Percentiles rank a stretch among this genome's conserved stretches.
Conservation (phyloP, 2,797 vertebrate genomes). For the Hippopotamyrus pictus region DNA sequence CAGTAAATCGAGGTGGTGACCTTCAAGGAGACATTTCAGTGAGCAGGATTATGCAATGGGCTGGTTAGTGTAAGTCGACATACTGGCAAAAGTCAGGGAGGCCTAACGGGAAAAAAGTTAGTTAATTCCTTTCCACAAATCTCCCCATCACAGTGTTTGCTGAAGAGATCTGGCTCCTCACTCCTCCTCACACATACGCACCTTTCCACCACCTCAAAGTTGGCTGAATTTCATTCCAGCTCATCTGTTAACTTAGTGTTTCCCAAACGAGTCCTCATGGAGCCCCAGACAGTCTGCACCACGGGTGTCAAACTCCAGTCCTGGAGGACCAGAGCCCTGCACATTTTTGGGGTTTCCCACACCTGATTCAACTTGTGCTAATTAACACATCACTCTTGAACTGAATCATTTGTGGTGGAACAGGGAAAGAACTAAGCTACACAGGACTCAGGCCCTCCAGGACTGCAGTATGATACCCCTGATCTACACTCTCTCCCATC, state of each 20-base stretch:
- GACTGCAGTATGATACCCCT: not conserved
- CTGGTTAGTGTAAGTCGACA: not conserved
- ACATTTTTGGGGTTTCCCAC: not conserved
- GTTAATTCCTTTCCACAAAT: not conserved
- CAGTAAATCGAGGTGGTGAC: not conserved
- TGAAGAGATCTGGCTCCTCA: not conserved
- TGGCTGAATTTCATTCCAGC: not conserved
- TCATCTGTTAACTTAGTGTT: not conserved
- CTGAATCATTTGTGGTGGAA: not conserved
- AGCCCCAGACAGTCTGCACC: not conserved
- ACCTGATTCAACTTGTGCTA: not conserved
- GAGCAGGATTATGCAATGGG: not conserved
- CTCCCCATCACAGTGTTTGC: not conserved
- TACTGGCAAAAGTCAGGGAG: not conserved
- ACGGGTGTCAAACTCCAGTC: not conserved
- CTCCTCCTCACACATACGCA: not conserved
- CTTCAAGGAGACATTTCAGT: not conserved
- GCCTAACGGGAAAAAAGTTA: not conserved
- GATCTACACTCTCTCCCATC: not conserved
- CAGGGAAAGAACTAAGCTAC: not conserved
- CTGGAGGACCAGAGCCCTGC: not conserved
- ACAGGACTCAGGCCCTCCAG: not conserved
- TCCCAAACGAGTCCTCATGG: not conserved
- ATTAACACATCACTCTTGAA: not conserved
- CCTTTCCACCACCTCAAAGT: not conserved